Conservation (phyloP, 2,113 vertebrate genomes). For the Haliaeetus leucogaster region DNA sequence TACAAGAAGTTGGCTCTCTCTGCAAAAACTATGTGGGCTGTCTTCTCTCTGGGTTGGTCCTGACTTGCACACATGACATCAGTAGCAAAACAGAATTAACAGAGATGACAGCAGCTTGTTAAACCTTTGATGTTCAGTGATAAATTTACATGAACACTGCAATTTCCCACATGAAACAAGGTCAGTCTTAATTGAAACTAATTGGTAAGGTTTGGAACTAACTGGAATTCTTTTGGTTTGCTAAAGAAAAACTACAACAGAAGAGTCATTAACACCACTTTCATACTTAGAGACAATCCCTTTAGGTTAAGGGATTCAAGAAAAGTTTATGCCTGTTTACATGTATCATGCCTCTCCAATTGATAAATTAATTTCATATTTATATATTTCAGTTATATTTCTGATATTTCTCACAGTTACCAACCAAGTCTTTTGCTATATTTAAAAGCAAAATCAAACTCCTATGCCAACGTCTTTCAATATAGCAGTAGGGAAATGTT, state of each 20-base stretch:
- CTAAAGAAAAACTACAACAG: neutral
- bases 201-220: neutral
- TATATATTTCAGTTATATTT: neutral
- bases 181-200: neutral
- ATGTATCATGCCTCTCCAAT: rapidly evolving
- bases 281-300: neutral
- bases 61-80: neutral
- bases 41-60: neutral
- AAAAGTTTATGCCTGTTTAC: neutral
- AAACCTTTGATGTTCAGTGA: neutral
- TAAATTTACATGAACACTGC: neutral
- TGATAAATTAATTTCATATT: neutral
- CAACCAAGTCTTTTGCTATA: neutral
- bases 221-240: neutral
- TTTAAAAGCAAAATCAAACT: neutral
- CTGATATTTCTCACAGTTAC: neutral
- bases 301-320: neutral
- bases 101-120: neutral
- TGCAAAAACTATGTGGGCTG: neutral
- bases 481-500: neutral
- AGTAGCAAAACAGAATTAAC: neutral
- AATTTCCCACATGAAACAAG: neutral
- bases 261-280: neutral
- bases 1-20: neutral
- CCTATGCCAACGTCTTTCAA: neutral